Evolutionary conservation across 1,140 invertebrate genomes (phyloP).

Genomic region (Anoplophora glabripennis): DNA sequence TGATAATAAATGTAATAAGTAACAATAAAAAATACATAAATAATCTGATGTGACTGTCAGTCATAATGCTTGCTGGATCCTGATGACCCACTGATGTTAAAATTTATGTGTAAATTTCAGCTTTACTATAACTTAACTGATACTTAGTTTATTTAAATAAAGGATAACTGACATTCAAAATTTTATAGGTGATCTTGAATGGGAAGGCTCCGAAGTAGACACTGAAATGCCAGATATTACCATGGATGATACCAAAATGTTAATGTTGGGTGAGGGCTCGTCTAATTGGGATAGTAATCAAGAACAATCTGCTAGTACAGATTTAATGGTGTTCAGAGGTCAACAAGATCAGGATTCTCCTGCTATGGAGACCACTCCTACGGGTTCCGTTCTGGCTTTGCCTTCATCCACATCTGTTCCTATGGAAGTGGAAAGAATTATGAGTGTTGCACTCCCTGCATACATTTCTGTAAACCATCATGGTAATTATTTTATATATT

Average conservation of each 20-base stretch:
- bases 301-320: constrained; percentile 21
- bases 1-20: too few relatives aligned
- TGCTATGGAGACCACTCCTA: not conserved
- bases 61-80: too few relatives aligned
- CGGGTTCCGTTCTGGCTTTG: not conserved
- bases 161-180: not conserved
- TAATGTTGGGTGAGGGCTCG: constrained; percentile 8
- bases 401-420: constrained; percentile 4
- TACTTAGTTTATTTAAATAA: too few relatives aligned
- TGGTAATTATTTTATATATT: not conserved
- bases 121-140: too few relatives aligned
- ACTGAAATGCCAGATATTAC: constrained; percentile 41
- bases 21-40: too few relatives aligned
- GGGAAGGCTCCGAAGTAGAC: constrained; percentile 55
- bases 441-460: constrained; percentile 2
- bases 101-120: too few relatives aligned
- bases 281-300: constrained; percentile 5
- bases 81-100: too few relatives aligned
- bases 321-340: constrained; percentile 23
- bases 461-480: not conserved
- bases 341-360: constrained; percentile 23
- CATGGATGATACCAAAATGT: not conserved
- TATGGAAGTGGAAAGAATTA: constrained; percentile 13
- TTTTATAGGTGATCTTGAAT: constrained; percentile 56
- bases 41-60: too few relatives aligned